Conservation (phyloP, 2,113 vertebrate genomes). For the Lepisosteus osseus region DNA sequence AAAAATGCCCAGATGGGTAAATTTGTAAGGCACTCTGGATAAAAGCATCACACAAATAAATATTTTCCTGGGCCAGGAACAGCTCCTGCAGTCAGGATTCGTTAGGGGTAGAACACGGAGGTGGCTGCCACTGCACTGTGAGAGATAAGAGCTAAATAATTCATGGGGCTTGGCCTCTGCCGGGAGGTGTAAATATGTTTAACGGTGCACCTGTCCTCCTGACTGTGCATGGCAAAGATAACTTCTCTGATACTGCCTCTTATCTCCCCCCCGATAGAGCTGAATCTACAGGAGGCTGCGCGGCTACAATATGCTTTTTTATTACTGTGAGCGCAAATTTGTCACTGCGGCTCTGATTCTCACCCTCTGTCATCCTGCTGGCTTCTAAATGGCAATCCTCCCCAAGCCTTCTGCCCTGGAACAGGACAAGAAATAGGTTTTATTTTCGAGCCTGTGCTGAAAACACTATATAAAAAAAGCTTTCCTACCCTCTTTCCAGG, state of each 20-base stretch:
- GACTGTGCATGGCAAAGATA: not conserved
- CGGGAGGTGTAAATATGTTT: conserved; percentile 1
- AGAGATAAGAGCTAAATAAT: conserved; percentile 5
- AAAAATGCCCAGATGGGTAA: too few species aligned
- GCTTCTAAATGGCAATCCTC: too few species aligned
- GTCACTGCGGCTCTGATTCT: conserved; percentile 13
- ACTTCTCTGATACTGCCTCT: not conserved
- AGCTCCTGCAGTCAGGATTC: too few species aligned
- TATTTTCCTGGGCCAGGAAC: too few species aligned
- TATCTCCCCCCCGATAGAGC: not conserved
- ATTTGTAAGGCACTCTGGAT: too few species aligned
- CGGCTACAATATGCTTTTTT: not conserved
- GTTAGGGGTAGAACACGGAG: not conserved
- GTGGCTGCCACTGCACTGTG: not conserved
- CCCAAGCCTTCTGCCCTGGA: too few species aligned
- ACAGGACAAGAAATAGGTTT: too few species aligned
- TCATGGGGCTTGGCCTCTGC: not conserved
- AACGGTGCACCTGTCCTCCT: not conserved
- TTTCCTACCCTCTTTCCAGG: too few species aligned
- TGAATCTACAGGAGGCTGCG: not conserved
- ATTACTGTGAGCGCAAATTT: not conserved
- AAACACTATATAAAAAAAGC: too few species aligned
- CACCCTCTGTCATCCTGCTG: not conserved
- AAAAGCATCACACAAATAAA: too few species aligned
- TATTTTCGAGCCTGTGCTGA: too few species aligned